Conservation (phyloP, 64 coral and sea anemone species). For the Pocillopora damicornis region DNA sequence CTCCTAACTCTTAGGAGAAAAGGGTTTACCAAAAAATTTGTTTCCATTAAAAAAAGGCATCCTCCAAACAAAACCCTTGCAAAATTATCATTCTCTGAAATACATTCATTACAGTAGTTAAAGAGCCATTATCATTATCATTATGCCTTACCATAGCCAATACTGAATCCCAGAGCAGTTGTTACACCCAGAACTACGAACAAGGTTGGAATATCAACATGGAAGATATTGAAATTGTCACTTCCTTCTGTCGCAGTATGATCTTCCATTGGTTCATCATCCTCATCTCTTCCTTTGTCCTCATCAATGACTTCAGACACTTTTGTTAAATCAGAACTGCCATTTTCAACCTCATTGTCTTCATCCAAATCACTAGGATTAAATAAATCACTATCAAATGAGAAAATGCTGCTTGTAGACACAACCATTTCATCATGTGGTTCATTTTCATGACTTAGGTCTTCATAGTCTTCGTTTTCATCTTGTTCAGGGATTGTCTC, state of each 20-base stretch:
- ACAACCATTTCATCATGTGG: background rate
- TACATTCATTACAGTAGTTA: too few species aligned
- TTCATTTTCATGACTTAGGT: background rate
- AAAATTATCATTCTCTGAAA: too few species aligned
- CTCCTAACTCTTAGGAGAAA: too few species aligned
- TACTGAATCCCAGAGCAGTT: conserved; percentile 82
- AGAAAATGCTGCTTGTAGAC: conserved; percentile 6
- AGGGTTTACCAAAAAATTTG: too few species aligned
- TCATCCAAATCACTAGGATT: conserved; percentile 20
- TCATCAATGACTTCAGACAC: background rate
- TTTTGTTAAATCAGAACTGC: background rate
- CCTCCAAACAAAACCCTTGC: too few species aligned
- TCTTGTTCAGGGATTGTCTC: conserved; percentile 26
- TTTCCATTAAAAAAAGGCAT: too few species aligned
- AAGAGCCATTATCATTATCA: background rate
- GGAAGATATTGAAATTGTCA: conserved; percentile 5
- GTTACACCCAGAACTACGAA: conserved; percentile 76
- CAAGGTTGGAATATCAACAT: conserved; percentile 83
- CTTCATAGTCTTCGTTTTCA: conserved; percentile 3
- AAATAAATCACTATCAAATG: conserved; percentile 42
- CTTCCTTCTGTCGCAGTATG: background rate
- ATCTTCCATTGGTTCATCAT: background rate
- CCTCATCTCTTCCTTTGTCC: background rate
- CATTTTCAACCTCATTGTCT: conserved; percentile 39
- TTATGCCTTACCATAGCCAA: conserved; percentile 74